phyloP scores from a whole-genome alignment of 2,113 vertebrate species.

The Ploceus nigricollis region DNA sequence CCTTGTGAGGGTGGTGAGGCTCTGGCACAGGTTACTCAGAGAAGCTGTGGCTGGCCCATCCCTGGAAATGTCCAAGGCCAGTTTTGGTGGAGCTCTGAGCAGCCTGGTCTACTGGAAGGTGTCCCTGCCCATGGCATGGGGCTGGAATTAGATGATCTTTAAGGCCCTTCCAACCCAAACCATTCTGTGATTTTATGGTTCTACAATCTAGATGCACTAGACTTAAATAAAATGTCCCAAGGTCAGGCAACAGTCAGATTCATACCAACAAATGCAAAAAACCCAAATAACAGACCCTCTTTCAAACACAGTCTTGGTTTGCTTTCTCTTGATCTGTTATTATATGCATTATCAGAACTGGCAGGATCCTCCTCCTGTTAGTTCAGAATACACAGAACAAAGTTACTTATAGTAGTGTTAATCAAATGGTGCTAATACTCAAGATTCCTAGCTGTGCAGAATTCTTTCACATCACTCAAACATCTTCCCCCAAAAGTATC shows the following conservation, averaged over 20 bases:
- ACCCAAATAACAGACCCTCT: background rate
- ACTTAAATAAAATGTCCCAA: background rate
- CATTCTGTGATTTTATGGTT: background rate
- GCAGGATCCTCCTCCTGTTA: background rate
- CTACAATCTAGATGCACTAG: background rate
- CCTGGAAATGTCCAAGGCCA: background rate
- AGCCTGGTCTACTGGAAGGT: accelerated
- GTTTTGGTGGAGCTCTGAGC: background rate
- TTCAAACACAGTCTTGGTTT: background rate
- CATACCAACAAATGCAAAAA: background rate
- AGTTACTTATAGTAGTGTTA: background rate
- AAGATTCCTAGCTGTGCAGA: background rate
- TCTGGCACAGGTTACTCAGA: background rate
- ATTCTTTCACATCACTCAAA: background rate
- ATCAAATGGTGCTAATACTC: background rate
- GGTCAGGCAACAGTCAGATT: background rate
- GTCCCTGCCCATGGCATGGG: background rate
- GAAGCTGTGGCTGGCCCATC: background rate
- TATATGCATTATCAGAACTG: background rate
- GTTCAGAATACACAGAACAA: background rate
- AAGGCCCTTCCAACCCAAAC: background rate
- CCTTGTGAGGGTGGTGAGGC: background rate
- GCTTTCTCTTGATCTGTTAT: background rate
- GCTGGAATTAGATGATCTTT: background rate
- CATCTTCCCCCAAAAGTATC: background rate